phyloP scores from a whole-genome alignment of 2,888 invertebrate species.

The Agrilus cyanescens region DNA sequence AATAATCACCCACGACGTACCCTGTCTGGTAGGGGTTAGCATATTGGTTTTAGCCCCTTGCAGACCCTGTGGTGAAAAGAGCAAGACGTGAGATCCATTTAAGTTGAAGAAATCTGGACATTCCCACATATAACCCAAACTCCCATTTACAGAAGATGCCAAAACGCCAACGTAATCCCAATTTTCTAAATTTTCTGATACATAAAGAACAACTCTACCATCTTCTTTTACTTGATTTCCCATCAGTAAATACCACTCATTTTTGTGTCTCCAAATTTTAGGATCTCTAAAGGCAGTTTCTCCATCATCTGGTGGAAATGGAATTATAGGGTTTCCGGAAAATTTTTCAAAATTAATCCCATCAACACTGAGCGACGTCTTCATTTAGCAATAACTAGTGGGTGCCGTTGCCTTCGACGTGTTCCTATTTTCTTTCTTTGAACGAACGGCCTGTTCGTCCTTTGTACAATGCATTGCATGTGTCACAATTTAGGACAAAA shows the following conservation, averaged over 20 bases:
- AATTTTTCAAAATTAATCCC: slow-evolving; percentile 34
- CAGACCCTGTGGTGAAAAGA: slow-evolving; percentile 27
- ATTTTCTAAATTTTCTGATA: too few species aligned
- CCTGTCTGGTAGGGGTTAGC: too few species aligned
- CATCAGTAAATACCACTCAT: slow-evolving; percentile 36
- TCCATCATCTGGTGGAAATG: slow-evolving; percentile 30
- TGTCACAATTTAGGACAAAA: too few species aligned
- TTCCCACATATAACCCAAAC: slow-evolving; percentile 37
- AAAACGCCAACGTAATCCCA: slow-evolving; percentile 4
- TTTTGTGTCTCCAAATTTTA: slow-evolving; percentile 36
- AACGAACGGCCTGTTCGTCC: too few species aligned
- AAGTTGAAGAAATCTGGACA: slow-evolving; percentile 42
- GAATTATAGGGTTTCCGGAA: slow-evolving; percentile 20
- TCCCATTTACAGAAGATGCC: too few species aligned
- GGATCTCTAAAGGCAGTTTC: slow-evolving; percentile 38
- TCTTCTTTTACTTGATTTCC: slow-evolving; percentile 22
- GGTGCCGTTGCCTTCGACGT: slow-evolving; percentile 18
- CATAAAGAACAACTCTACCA: slow-evolving; percentile 23
- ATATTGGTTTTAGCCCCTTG: too few species aligned
- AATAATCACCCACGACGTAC: too few species aligned
- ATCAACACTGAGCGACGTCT: slow-evolving; percentile 28
- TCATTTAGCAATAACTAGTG: slow-evolving; percentile 15
- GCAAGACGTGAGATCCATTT: slow-evolving; percentile 30
- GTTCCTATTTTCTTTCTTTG: slow-evolving; percentile 30
- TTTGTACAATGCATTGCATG: too few species aligned